These are phyloP conservation scores for Noturus placidus DNA, from an alignment of 2,113 vertebrate species.

Conservation along the genomic window DNA sequence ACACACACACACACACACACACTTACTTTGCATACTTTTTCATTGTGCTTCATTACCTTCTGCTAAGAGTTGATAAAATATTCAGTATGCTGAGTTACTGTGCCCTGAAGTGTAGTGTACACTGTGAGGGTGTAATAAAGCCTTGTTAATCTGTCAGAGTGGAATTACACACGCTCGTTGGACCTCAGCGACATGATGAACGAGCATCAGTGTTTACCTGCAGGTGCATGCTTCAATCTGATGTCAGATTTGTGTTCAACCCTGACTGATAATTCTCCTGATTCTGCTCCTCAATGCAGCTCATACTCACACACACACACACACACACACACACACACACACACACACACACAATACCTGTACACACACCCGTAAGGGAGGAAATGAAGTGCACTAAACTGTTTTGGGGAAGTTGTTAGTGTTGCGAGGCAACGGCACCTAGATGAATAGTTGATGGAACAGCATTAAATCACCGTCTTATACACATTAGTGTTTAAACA, in stretches of 20 bases:
- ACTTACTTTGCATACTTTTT: neutral
- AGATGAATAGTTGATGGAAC: neutral
- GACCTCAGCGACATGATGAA: constrained; percentile 11
- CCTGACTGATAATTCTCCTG: neutral
- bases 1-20: neutral
- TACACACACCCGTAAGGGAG: neutral
- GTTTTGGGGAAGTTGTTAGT: constrained; percentile 21
- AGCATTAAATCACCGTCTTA: neutral
- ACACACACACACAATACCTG: constrained; percentile 20
- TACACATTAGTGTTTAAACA: neutral
- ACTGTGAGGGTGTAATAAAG: constrained; percentile 56
- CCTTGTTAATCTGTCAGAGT: constrained; percentile 52
- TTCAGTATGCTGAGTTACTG: neutral
- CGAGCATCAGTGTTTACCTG: neutral
- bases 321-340: constrained; percentile 30
- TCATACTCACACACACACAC: constrained; percentile 1
- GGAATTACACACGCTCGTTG: constrained; percentile 12
- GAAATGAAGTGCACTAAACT: neutral
- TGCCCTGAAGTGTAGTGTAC: neutral
- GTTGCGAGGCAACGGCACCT: neutral
- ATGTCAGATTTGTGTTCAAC: constrained; percentile 2
- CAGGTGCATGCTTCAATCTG: constrained; percentile 2
- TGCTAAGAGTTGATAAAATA: neutral
- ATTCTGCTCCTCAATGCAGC: neutral
- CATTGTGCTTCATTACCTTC: neutral